These are phyloP conservation scores for Talpa occidentalis DNA, from an alignment of 2,113 vertebrate species.

Conservation along the genomic window DNA sequence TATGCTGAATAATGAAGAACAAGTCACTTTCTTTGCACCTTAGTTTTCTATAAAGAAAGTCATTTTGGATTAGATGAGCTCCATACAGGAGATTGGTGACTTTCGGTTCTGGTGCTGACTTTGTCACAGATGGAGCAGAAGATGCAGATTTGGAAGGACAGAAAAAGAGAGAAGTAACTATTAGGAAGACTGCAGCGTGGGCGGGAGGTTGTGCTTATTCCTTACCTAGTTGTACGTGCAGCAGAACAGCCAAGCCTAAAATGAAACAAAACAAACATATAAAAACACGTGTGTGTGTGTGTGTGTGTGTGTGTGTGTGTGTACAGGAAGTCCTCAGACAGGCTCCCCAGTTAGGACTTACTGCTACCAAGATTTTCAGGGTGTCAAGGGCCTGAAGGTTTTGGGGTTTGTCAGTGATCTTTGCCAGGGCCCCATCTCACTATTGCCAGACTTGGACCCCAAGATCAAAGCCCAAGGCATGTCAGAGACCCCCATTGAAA, in stretches of 20 bases:
- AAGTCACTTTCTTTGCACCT: neutral
- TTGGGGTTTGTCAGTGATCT: neutral
- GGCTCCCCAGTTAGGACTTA: neutral
- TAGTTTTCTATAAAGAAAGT: neutral
- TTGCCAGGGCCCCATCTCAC: neutral
- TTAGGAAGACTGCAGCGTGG: neutral
- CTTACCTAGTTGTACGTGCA: neutral
- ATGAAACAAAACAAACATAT: neutral
- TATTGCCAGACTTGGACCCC: neutral
- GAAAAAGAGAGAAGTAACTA: neutral
- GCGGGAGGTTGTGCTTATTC: neutral
- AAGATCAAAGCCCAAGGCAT: neutral
- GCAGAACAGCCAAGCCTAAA: conserved; percentile 11
- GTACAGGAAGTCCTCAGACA: neutral
- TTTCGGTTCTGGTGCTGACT: neutral
- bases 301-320: too few relatives aligned
- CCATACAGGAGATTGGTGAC: neutral
- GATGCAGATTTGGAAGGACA: neutral
- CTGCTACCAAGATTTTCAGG: neutral
- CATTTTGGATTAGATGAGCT: neutral
- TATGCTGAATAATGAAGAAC: neutral
- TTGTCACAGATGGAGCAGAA: neutral
- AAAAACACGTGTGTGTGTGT: neutral
- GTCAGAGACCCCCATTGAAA: neutral
- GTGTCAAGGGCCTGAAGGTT: neutral